These are phyloP conservation scores for Tyrophagus putrescentiae DNA, from an alignment of 1,140 invertebrate genomes.

Conservation along the genomic window DNA sequence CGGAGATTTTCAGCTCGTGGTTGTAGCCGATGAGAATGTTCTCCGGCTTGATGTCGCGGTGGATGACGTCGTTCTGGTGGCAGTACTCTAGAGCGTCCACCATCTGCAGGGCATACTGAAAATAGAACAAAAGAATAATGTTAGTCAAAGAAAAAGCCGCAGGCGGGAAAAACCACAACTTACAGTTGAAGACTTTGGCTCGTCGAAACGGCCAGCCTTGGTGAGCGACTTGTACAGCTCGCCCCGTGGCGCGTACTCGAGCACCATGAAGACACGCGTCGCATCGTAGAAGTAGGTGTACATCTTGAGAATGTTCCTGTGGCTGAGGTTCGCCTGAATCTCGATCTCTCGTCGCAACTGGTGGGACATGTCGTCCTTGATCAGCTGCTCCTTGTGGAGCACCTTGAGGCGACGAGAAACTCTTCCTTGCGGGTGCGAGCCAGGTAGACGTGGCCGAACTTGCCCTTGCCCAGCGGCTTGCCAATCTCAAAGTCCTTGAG, in stretches of 20 bases:
- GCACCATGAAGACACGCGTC: constrained; percentile 67
- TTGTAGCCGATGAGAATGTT: constrained; percentile 32
- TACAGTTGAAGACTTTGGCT: constrained; percentile 27
- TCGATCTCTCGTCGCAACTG: constrained; percentile 82
- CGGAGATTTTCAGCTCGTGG: constrained; percentile 37
- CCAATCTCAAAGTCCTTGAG: constrained; percentile 72
- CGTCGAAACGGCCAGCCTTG: constrained; percentile 46
- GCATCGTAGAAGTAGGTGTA: constrained; percentile 82
- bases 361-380: constrained; percentile 53
- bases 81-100: constrained; percentile 43
- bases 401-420: constrained; percentile 75
- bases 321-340: constrained; percentile 77
- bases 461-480: constrained; percentile 62
- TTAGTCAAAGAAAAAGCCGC: not conserved
- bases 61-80: constrained; percentile 43
- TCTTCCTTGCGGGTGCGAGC: constrained; percentile 68
- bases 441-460: constrained; percentile 82
- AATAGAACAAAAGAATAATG: constrained; percentile 11
- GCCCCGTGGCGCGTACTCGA: constrained; percentile 79
- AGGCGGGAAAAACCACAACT: constrained; percentile 13
- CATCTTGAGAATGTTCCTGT: constrained; percentile 64
- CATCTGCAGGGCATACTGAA: constrained; percentile 37
- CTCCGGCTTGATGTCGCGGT: constrained; percentile 35
- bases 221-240: constrained; percentile 68
- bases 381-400: constrained; percentile 66